phyloP scores from a whole-genome alignment of 2,797 vertebrate species.

The Parotocinclus haroldoi region DNA sequence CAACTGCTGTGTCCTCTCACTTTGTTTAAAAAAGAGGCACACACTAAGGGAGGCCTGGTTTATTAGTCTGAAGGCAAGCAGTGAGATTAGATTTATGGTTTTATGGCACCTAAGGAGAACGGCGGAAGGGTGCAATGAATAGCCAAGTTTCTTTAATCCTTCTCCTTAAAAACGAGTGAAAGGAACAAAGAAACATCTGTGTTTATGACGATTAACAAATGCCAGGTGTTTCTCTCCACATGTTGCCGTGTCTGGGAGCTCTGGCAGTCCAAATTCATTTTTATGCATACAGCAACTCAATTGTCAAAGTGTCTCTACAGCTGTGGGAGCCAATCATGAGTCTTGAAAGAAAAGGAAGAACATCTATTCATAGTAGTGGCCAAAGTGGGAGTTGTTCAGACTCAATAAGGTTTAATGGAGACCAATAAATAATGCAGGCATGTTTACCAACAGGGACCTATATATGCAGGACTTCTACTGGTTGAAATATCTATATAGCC shows the following conservation, averaged over 20 bases:
- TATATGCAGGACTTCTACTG: no score
- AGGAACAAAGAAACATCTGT: constrained; percentile 53
- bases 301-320: not conserved
- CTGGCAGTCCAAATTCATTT: constrained; percentile 51
- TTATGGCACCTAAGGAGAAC: constrained; percentile 72
- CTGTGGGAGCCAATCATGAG: constrained; percentile 7
- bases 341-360: not conserved
- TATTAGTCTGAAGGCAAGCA: constrained; percentile 57
- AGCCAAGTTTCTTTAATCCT: constrained; percentile 67
- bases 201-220: constrained; percentile 67
- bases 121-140: constrained; percentile 62
- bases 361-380: not conserved
- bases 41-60: constrained; percentile 59
- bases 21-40: constrained; percentile 55
- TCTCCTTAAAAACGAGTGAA: constrained; percentile 53
- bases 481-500: no score
- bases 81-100: constrained; percentile 77
- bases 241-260: constrained; percentile 41
- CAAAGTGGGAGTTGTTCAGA: not conserved
- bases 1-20: constrained; percentile 54
- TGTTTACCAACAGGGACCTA: no score
- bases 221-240: constrained; percentile 61
- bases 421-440: no score
- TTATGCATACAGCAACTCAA: constrained; percentile 1
- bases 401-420: no score